Evolutionary conservation across 2,888 invertebrate genomes (phyloP), one percentile per base, ranked within the genome.

Genomic region (Pandemis heparana): DNA sequence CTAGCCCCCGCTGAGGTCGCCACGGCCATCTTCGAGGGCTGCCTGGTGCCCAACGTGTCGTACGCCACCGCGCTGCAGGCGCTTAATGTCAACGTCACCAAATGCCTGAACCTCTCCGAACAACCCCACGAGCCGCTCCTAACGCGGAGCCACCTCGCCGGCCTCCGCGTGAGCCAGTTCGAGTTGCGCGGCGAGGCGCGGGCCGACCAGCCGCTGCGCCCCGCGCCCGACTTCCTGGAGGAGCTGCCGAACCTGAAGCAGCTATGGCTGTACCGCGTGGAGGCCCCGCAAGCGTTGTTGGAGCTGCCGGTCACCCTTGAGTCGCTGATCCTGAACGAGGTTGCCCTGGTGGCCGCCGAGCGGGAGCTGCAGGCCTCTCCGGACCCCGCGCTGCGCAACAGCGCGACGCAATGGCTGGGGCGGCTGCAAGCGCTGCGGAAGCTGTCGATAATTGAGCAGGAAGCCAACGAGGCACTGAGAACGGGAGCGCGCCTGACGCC

Each of bases 361-460:
- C 23, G 51, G 8, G 51, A 16, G 51, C 51, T 51, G 51, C 16
- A 16, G 8, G 51, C 51, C 16, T n/a, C 51, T 0, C 7, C 51
- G 51, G 51, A 16, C 1, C 51, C 39, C 62, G 69, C 46, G 67
- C 64, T 66, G 75, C 67, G 66, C 71, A 64, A 39, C 76, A 59
- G 75, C 71, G 75, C 71, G 75, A 76, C 66, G 74, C 71, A 74
- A 77, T 75, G 75, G 78, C 59, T 72, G 18, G 62, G 56, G 38
- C 43, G 67, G 7, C 53, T 68, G 39, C 10, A 10, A 9, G 62
- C 56, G 9, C 23, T 72, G 46, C 53, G 53, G 8, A 39, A n/a
- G 39, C 10, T 72, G 8, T 14, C 38, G 62, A n/a, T 72, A 39
- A 38, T 43, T 4, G 71, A 67, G 8, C 61, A 56, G 9, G n/a